Base-by-base conservation (phyloP, 2,113 vertebrate species). In the Cryptotis parvus region DNA sequence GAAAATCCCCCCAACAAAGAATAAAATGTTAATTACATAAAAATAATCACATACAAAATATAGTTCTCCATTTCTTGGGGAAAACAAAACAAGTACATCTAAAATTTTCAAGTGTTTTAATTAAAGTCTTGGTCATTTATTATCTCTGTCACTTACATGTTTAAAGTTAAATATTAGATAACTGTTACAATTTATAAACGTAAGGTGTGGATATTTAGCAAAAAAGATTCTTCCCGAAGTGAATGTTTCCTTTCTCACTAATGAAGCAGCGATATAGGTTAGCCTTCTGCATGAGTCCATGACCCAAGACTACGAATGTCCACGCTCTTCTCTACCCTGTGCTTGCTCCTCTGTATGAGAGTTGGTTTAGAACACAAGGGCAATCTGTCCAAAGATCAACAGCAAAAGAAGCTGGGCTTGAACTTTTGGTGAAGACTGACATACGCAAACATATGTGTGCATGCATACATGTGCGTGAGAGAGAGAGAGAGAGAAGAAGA, bases 401-500 rank as follows among this genome's bases (percentile, higher is more conserved):
- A 99, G 97, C 99, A 99, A 55, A 98, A 97, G 39, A 98, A 96
- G 92, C 96, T 98, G 39, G 98, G 96, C 93, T 98, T 99, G 0
- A 98, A 98, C 96, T 99, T 99, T 96, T 98, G 98, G 95, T 99
- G 97, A 52, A 99, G 99, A 95, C 98, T 98, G 96, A 99, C 98
- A 45, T 11, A 45, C 43, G 11, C 43, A 45, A 45, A 45, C 43
- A 45, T 45, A 45, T 45, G 11, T 45, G 43, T 45, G 6, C 43
- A 45, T 7, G 6, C 11, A 11, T 7, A 45, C 6, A 45, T 6
- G 11, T 7, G 43, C 6, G 11, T 6, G 11, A 45, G 43, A 45
- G 11, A 45, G 43, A 45, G 11, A 11, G 11, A 45, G 11, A 45
- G 43, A 45, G 11, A 11, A 45, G 11, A 45, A 11, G 11, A 45